Conservation (phyloP, 2,113 vertebrate species). For the Cariama cristata region DNA sequence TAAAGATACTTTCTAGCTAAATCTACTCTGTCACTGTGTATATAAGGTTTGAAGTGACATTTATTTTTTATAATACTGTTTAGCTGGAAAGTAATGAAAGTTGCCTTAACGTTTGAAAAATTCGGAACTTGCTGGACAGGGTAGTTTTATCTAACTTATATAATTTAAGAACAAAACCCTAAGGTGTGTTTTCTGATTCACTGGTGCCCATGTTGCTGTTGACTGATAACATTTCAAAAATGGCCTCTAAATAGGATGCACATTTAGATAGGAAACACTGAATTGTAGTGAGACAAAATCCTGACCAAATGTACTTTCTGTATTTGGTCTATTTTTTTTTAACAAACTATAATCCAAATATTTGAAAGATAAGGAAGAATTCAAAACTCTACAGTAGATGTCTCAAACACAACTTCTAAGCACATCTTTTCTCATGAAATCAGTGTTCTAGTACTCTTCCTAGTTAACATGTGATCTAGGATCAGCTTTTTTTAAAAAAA, state of each 20-base stretch:
- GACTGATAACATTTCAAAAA: constrained; percentile 60
- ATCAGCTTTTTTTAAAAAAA: neutral
- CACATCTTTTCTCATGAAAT: constrained; percentile 26
- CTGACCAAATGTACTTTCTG: constrained; percentile 67
- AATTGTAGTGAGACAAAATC: constrained; percentile 58
- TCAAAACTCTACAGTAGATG: neutral
- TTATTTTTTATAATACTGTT: constrained; percentile 87
- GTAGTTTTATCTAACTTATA: constrained; percentile 77
- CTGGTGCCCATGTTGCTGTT: constrained; percentile 69
- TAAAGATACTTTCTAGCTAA: constrained; percentile 82
- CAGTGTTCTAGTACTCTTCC: constrained; percentile 39
- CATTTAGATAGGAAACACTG: constrained; percentile 55
- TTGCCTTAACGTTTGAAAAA: constrained; percentile 89
- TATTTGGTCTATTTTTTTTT: constrained; percentile 18
- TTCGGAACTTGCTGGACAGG: constrained; percentile 80
- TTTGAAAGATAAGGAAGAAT: constrained; percentile 48
- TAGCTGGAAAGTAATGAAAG: constrained; percentile 77
- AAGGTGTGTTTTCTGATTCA: constrained; percentile 73
- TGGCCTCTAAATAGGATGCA: constrained; percentile 67
- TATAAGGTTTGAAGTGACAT: constrained; percentile 86
- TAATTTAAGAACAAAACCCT: constrained; percentile 61
- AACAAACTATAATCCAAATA: constrained; percentile 41
- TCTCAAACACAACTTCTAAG: constrained; percentile 49
- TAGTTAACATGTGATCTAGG: constrained; percentile 36
- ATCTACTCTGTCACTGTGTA: constrained; percentile 82